phyloP scores from a whole-genome alignment of 2,797 vertebrate genomes.

The Sternarchorhynchus goeldii region DNA sequence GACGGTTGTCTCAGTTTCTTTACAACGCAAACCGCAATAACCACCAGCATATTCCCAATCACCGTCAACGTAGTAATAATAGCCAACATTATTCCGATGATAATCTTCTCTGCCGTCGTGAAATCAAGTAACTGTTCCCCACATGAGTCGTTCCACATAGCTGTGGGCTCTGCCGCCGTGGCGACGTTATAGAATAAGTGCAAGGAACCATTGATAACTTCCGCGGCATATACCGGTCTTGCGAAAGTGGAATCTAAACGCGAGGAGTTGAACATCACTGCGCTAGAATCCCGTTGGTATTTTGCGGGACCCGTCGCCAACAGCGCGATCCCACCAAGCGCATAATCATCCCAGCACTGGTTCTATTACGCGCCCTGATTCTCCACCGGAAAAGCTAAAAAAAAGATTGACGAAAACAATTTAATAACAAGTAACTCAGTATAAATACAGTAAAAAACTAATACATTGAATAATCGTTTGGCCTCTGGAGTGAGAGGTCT shows the following conservation, averaged over 20 bases:
- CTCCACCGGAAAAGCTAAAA: too few species aligned
- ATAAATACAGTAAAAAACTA: too few species aligned
- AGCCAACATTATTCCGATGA: conserved; percentile 79
- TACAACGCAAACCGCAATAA: conserved; percentile 81
- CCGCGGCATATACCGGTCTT: conserved; percentile 53
- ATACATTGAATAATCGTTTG: too few species aligned
- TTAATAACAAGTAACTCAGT: too few species aligned
- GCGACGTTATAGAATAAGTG: conserved; percentile 66
- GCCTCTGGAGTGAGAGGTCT: too few species aligned
- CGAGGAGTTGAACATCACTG: conserved; percentile 82
- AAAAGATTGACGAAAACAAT: too few species aligned
- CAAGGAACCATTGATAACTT: conserved; percentile 75
- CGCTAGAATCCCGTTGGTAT: conserved; percentile 59
- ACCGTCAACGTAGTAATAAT: conserved; percentile 80
- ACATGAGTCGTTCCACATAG: conserved; percentile 77
- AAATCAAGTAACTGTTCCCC: conserved; percentile 74
- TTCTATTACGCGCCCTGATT: too few species aligned
- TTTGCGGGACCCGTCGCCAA: too few species aligned
- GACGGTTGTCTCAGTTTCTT: conserved; percentile 82
- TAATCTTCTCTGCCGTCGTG: conserved; percentile 74
- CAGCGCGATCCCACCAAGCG: too few species aligned
- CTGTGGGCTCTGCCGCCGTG: conserved; percentile 38
- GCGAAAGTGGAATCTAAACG: conserved; percentile 60
- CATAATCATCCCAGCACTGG: too few species aligned
- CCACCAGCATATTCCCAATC: conserved; percentile 82